Evolutionary conservation across 1,140 invertebrate genomes (phyloP).

Genomic region (Apis dorsata): DNA sequence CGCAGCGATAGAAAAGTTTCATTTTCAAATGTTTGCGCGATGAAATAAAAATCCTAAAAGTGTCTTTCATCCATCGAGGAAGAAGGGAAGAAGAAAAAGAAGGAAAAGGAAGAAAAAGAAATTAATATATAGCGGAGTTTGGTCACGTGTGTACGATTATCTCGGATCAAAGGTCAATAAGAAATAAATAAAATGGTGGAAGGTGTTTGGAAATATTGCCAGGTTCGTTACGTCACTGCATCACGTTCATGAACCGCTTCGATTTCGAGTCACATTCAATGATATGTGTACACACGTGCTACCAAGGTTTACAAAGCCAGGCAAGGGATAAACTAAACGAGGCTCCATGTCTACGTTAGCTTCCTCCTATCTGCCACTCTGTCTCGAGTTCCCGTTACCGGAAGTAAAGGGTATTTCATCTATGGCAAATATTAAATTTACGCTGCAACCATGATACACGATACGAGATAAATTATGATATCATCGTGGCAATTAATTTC

Average conservation of each 20-base stretch:
- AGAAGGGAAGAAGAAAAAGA: not conserved
- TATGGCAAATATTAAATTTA: constrained; percentile 34
- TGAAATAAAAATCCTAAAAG: too few relatives aligned
- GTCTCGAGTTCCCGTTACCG: constrained; percentile 7
- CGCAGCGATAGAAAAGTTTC: constrained; percentile 7
- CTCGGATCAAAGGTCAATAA: constrained; percentile 27
- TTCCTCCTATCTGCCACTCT: constrained; percentile 30
- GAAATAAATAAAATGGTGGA: constrained; percentile 43
- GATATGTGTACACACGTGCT: constrained; percentile 69
- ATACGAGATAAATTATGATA: not conserved
- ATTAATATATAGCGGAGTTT: too few relatives aligned
- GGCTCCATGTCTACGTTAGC: constrained; percentile 53
- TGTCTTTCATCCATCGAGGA: not conserved
- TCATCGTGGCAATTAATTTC: constrained; percentile 1
- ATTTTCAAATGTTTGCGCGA: too few relatives aligned
- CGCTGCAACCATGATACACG: not conserved
- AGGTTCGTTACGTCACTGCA: constrained; percentile 51
- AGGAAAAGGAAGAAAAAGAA: not conserved
- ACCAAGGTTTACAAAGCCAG: constrained; percentile 63
- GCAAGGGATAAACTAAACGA: constrained; percentile 60
- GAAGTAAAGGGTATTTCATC: constrained; percentile 17
- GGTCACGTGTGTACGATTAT: not conserved
- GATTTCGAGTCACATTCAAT: constrained; percentile 69
- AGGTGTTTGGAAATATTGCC: constrained; percentile 43
- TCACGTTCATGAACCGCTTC: constrained; percentile 61